A percentile compares a stretch with the other conserved stretches of the same genome.
Evolutionary conservation across 2,888 invertebrate genomes (phyloP).

Genomic region (Leistus spinibarbis): DNA sequence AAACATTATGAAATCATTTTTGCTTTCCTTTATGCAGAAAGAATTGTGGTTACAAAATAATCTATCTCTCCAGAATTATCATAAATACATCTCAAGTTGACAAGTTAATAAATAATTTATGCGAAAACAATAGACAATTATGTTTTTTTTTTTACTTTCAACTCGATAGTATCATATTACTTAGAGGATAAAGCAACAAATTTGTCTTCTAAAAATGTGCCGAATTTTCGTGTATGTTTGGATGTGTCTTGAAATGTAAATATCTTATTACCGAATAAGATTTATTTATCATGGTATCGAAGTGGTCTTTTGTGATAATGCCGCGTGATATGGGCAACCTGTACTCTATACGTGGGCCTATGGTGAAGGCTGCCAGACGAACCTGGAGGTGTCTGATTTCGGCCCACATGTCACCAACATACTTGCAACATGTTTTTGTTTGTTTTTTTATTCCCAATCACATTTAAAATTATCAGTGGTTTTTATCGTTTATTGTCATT

Average conservation of each 20-base stretch:
- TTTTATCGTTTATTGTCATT: too few species aligned
- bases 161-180: too few species aligned
- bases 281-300: conserved; percentile 3
- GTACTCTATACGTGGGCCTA: neutral
- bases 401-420: conserved; percentile 20
- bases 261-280: conserved; percentile 12
- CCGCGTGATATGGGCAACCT: neutral
- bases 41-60: too few species aligned
- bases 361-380: conserved; percentile 4
- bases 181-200: too few species aligned
- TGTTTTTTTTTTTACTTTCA: too few species aligned
- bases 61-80: too few species aligned
- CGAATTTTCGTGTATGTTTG: neutral
- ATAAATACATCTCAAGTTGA: too few species aligned
- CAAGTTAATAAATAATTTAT: too few species aligned
- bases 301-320: conserved; percentile 13
- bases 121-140: too few species aligned
- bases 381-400: conserved; percentile 9
- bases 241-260: neutral
- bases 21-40: too few species aligned
- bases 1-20: too few species aligned
- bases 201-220: neutral
- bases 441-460: neutral
- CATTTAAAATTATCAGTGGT: too few species aligned
- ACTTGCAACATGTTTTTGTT: conserved; percentile 25